Evolutionary conservation across 2,797 vertebrate species (phyloP), one percentile per base, ranked within the genome.

Genomic region (Cebuella pygmaea): DNA sequence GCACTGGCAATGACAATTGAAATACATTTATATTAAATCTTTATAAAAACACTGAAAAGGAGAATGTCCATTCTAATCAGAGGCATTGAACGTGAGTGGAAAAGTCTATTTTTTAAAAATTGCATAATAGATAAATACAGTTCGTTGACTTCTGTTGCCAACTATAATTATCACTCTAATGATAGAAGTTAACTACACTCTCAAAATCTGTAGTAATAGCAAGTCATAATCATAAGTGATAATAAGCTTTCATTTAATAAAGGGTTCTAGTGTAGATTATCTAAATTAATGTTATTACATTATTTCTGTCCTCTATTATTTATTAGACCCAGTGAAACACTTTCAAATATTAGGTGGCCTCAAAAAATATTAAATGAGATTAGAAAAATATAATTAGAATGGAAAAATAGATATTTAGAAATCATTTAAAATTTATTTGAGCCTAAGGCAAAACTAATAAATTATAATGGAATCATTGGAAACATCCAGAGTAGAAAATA

Each of bases 131-230:
- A 79, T 39, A 81, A 83, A 72, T 89, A 92, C 87, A 27, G 48
- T 90, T 80, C 94, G n/a, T 72, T 92, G 80, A 94, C 95, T 88
- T 90, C 33, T 90, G 2, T 78, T 88, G 27, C 41, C 88, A 88
- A 87, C 6, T 52, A 0, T 93, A 91, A 97, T 79, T 82, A 82
- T n/a, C 39, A 94, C 90, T 86, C 75, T 87, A 95, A 72, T 55
- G 67, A 89, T 12, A 93, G 70, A 94, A 75, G 9, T 86, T 57
- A 95, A 92, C 57, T 84, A 2, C 1, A 83, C 15, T 85, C 33
- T 92, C 70, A 90, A 88, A 94, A 88, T 91, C 46, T 88, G 13
- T 88, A 86, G 55, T 74, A 90, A 95, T 2, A 78, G 41, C 19
- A 82, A 74, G 50, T 80, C 36, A 78, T 80, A 96, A 88, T 88